Percentiles rank a stretch among this genome's conserved stretches.
Conservation (phyloP, 2,797 vertebrate species). For the Gymnoscopelus braueri region DNA sequence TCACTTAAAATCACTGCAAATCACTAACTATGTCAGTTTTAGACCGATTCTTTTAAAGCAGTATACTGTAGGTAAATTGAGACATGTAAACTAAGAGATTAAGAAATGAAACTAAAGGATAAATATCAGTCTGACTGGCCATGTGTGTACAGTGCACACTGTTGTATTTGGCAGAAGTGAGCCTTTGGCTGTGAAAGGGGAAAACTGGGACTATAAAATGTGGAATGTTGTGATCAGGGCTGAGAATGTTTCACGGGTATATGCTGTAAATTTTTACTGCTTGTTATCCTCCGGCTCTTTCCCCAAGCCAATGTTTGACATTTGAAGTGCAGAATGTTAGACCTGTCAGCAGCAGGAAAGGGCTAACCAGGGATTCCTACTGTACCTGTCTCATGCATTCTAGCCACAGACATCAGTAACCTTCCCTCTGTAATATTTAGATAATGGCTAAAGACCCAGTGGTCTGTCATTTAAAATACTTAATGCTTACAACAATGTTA, state of each 20-base stretch:
- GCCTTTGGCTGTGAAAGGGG: constrained; percentile 33
- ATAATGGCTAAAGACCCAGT: constrained; percentile 1
- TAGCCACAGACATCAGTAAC: constrained; percentile 37
- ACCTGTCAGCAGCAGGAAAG: constrained; percentile 23
- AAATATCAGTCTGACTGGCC: too few relatives aligned
- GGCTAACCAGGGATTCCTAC: constrained; percentile 17
- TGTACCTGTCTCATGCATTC: constrained; percentile 36
- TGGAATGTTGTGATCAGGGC: constrained; percentile 15
- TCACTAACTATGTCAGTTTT: too few relatives aligned
- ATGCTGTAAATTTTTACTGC: constrained; percentile 42
- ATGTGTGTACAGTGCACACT: background rate
- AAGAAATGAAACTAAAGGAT: too few relatives aligned
- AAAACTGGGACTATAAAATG: constrained; percentile 23
- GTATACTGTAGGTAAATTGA: too few relatives aligned
- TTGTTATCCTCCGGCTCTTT: constrained; percentile 20
- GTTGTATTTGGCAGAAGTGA: constrained; percentile 3
- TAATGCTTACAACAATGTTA: too few relatives aligned
- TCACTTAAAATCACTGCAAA: too few relatives aligned
- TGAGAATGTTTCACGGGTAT: constrained; percentile 38
- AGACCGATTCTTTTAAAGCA: too few relatives aligned
- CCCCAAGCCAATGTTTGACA: constrained; percentile 55
- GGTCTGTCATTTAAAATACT: background rate
- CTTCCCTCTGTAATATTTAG: constrained; percentile 32
- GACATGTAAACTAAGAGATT: too few relatives aligned
- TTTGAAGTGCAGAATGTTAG: constrained; percentile 58